phyloP scores from a whole-genome alignment of 2,888 invertebrate genomes.

The Rhogogaster chlorosoma region DNA sequence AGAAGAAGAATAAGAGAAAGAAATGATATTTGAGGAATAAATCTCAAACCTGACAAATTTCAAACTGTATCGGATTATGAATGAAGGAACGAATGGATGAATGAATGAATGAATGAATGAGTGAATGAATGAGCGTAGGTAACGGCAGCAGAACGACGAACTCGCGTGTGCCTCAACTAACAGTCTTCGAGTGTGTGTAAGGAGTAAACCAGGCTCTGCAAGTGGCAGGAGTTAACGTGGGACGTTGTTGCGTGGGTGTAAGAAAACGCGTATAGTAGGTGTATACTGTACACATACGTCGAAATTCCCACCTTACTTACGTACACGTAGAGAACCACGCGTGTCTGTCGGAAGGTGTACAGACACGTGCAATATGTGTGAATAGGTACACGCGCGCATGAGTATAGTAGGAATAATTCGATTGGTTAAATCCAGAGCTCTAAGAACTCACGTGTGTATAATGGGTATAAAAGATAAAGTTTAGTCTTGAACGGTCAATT shows the following conservation, averaged over 20 bases:
- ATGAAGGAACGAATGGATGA: conserved; percentile 59
- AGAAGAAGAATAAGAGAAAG: neutral
- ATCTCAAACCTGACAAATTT: conserved; percentile 60
- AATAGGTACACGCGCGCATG: neutral
- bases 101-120: conserved; percentile 44
- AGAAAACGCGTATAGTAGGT: conserved; percentile 52
- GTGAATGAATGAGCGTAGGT: conserved; percentile 40
- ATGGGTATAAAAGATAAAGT: neutral
- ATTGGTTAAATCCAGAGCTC: neutral
- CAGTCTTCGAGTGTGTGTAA: conserved; percentile 20
- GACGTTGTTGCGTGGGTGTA: conserved; percentile 62
- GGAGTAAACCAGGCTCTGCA: conserved; percentile 53
- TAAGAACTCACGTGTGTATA: neutral
- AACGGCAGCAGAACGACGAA: neutral
- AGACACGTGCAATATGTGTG: neutral
- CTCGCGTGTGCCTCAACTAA: neutral
- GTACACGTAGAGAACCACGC: neutral
- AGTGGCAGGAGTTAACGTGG: conserved; percentile 55
- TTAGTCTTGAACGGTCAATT: conserved; percentile 1
- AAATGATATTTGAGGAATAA: neutral
- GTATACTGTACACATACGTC: conserved; percentile 50
- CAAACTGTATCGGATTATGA: conserved; percentile 64
- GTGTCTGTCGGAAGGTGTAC: neutral
- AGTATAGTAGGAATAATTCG: neutral
- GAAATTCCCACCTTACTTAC: neutral